Evolutionary conservation across 1,140 invertebrate genomes (phyloP).

Genomic region (Linepithema humile): DNA sequence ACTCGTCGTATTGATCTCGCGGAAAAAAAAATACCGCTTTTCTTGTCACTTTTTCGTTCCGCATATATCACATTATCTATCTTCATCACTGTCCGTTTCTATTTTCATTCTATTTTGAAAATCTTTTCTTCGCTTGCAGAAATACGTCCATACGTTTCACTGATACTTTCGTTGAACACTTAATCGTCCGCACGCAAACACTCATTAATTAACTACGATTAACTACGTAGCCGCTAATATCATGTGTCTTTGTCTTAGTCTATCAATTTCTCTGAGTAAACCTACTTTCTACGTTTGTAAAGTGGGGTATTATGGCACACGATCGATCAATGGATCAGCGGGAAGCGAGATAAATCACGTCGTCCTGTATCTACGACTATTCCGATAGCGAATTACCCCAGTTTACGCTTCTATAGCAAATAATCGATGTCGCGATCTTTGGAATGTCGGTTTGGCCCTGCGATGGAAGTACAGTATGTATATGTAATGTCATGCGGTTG

Average conservation of each 20-base stretch:
- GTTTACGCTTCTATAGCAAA: constrained; percentile 13
- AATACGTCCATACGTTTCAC: constrained; percentile 9
- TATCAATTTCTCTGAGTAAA: constrained; percentile 16
- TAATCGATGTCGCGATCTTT: constrained; percentile 53
- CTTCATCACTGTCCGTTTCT: background rate
- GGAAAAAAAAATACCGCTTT: too few species aligned
- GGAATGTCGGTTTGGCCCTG: constrained; percentile 44
- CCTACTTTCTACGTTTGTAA: constrained; percentile 47
- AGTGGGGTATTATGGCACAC: constrained; percentile 44
- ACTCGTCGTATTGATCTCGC: background rate
- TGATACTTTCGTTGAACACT: constrained; percentile 3
- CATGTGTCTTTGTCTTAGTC: constrained; percentile 14
- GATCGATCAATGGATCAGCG: constrained; percentile 25
- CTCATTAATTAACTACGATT: constrained; percentile 20
- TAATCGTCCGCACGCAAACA: constrained; percentile 28
- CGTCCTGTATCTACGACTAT: background rate
- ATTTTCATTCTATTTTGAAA: background rate
- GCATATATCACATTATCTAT: background rate
- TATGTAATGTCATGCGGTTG: constrained; percentile 45
- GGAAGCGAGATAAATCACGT: constrained; percentile 37
- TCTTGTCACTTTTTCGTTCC: background rate
- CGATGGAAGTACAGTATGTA: constrained; percentile 11
- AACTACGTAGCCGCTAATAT: constrained; percentile 33
- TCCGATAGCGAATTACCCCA: constrained; percentile 39
- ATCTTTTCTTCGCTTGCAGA: background rate